Evolutionary conservation across 2,888 invertebrate species (phyloP), one percentile per base, ranked within the genome.

Genomic region (Nemapogon koenigi): DNA sequence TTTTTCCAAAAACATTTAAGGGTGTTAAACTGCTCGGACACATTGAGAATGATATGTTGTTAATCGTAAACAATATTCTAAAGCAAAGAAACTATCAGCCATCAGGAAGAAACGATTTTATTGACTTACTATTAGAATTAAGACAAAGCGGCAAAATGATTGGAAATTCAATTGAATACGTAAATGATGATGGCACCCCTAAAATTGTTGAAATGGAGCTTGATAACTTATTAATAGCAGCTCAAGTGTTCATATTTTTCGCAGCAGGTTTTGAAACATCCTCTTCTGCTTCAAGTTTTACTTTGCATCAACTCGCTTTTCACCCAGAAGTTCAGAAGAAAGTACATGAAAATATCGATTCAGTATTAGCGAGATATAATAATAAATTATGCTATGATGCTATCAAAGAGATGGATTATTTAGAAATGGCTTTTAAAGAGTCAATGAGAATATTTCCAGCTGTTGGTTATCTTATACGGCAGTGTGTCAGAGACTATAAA

Each of bases 111-210:
- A 38, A 41, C 15, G 41, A 41, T 29, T 41, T 41, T 25, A 30
- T 41, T 13, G 41, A 41, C 31, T 18, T 38, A 17, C n/a, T 41
- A n/a, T 30, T 41, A 13, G 31, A 35, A 16, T n/a, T 41, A 14
- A 29, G 35, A 15, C 14, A 30, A 6, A 30, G 31, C 3, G 41
- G 41, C 11, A 26, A 22, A 25, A 38, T 41, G 2, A 15, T 35
- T 3, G 41, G 38, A 8, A 22, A 38, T 7, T 41, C 41, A n/a
- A 38, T 41, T 2, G 41, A 41, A 35, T n/a, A 33, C 10, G 18
- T 27, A 6, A 25, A 32, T 16, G 7, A 22, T 3, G 60, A 75
- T 46, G 73, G 73, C 2, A 46, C 59, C 13, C 55, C 69, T 2
- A 62, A 62, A 51, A 51, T 53, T 6, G 52, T 70, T 1, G 59